Percentiles rank a stretch among this genome's conserved stretches.
Evolutionary conservation across 2,797 vertebrate genomes (phyloP).

Genomic region (Chrosomus eos): DNA sequence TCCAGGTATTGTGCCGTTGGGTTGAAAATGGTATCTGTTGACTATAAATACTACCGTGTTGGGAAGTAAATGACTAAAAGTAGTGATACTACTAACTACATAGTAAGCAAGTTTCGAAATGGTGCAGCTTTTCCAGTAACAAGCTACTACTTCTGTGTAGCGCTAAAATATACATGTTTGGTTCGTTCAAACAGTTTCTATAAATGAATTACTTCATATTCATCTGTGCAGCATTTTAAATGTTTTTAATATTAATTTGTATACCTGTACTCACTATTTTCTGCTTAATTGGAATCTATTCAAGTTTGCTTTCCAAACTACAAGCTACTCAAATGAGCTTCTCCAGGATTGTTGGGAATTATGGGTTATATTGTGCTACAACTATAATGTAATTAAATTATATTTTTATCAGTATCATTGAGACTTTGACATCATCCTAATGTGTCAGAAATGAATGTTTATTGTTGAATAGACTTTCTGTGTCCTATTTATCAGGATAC

Average conservation of each 20-base stretch:
- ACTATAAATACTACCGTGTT: background rate
- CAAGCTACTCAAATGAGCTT: background rate
- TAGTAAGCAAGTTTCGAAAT: background rate
- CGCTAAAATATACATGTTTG: too few species aligned
- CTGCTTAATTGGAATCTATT: background rate
- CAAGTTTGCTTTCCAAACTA: background rate
- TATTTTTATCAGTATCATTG: background rate
- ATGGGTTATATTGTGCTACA: too few species aligned
- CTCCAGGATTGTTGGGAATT: background rate
- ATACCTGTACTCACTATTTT: background rate
- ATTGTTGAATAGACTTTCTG: background rate
- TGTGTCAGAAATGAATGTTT: background rate
- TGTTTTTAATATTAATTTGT: background rate
- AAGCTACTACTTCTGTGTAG: background rate
- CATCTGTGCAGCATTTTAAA: background rate
- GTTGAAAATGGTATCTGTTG: background rate
- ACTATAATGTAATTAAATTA: too few species aligned
- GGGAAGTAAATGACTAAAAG: background rate
- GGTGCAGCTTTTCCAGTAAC: background rate
- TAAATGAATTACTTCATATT: background rate
- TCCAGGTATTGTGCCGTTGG: constrained; percentile 75
- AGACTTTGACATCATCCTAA: background rate
- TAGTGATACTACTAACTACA: background rate
- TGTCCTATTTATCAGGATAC: background rate
- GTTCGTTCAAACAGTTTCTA: background rate